Evolutionary conservation across 2,113 vertebrate species (phyloP), one percentile per base, ranked within the genome.

Genomic region (Sander lucioperca): DNA sequence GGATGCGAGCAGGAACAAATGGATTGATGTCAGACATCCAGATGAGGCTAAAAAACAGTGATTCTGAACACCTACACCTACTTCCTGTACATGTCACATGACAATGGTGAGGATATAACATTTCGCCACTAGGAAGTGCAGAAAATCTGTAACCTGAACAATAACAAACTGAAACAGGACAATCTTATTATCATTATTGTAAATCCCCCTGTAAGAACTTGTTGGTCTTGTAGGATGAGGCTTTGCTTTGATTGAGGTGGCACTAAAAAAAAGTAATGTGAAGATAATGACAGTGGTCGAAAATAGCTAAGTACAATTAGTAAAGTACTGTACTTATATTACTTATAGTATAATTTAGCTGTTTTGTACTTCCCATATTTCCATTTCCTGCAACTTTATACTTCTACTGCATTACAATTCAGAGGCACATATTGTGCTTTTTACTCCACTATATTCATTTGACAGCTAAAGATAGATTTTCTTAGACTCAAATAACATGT

Each of bases 81-180:
- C 27, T 65, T 65, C 74, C 74, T 54, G 74, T 15, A 43, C 10
- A 45, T 9, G 16, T 56, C 74, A 76, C 61, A 56, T 63, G 58
- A 48, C 8, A 19, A 33, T 11, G 19, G 3, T 21, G 43, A 58
- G 27, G 58, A 45, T 54, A 45, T 54, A n/a, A 70, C 5, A 53
- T 30, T 33, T 43, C 0, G 3, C 33, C 56, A 61, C 62, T 18
- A 61, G 63, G 19, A 66, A 48, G 47, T 30, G 54, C 30, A 48
- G 27, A 67, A 66, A 51, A 64, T 13, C 57, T 30, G 58, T 16
- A 33, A 61, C 15, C 27, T 47, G 15, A 50, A 51, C 9, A 33
- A 59, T 16, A 8, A 12, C 19, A n/a, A 63, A 64, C 36, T 23
- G 21, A 21, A n/a, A 63, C 10, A 39, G 30, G 27, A 19, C 16